These are phyloP conservation scores for Gila orcuttii DNA, from an alignment of 2,113 vertebrate genomes.

Conservation along the genomic window DNA sequence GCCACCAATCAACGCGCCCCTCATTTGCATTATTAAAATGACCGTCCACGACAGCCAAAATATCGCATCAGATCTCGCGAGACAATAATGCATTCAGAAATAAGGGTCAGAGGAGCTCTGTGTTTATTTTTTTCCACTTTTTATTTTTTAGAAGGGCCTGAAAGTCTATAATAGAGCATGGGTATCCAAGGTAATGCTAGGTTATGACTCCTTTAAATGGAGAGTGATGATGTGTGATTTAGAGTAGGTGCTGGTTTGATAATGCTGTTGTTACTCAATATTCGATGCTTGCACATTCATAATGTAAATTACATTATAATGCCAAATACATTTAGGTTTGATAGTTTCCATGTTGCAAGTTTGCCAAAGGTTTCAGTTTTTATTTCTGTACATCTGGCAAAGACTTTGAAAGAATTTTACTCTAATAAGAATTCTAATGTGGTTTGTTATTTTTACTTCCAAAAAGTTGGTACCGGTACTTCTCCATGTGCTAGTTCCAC, in stretches of 20 bases:
- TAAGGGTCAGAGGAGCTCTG: no score
- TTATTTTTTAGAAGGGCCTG: no score
- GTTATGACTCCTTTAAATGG: no score
- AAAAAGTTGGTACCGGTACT: background rate
- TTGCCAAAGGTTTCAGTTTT: no score
- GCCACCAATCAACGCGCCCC: no score
- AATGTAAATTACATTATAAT: constrained; percentile 17
- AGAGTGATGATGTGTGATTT: constrained; percentile 6
- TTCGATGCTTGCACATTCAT: background rate
- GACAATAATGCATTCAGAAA: no score
- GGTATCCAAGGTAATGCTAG: no score
- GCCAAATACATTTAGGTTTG: background rate
- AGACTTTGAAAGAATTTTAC: background rate
- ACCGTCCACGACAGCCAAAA: no score
- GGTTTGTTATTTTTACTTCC: constrained; percentile 18
- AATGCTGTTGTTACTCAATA: background rate
- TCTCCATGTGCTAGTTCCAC: constrained; percentile 3
- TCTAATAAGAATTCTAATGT: background rate
- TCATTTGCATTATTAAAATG: no score
- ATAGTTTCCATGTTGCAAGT: background rate
- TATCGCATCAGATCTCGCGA: no score
- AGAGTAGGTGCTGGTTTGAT: background rate
- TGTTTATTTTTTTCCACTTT: no score
- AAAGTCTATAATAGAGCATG: no score
- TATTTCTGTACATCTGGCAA: background rate